Evolutionary conservation across 1,140 invertebrate species (phyloP).

Genomic region (Calosoma granatense): DNA sequence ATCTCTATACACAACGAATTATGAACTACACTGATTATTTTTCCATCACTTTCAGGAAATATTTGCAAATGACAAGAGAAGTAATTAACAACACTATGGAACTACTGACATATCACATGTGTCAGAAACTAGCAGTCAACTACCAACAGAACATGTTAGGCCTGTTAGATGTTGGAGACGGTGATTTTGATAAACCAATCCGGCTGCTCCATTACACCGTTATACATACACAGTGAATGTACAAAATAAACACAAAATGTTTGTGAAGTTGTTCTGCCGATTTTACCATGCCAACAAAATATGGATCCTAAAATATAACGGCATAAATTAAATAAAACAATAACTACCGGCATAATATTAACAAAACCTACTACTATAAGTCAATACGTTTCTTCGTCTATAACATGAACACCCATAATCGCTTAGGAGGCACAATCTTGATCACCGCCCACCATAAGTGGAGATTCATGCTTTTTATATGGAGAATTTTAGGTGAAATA

Average conservation of each 20-base stretch:
- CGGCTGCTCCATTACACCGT: no score
- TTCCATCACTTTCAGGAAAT: no score
- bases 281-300: slow-evolving; percentile 46
- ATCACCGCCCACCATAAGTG: slow-evolving; percentile 65
- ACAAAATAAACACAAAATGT: slow-evolving; percentile 50
- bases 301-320: no score
- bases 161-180: slow-evolving; percentile 49
- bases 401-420: slow-evolving; percentile 49
- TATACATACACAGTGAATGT: slow-evolving; percentile 41
- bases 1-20: no score
- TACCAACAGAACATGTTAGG: slow-evolving; percentile 58
- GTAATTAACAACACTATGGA: no score
- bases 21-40: no score
- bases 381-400: slow-evolving; percentile 35
- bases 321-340: slow-evolving; percentile 21
- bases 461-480: slow-evolving; percentile 45
- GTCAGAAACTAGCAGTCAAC: slow-evolving; percentile 46
- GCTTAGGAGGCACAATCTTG: slow-evolving; percentile 61
- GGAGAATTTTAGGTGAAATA: slow-evolving; percentile 53
- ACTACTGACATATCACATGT: no score
- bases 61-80: no score
- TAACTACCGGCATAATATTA: neutral
- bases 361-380: slow-evolving; percentile 43
- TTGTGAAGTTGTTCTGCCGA: slow-evolving; percentile 38
- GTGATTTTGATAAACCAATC: no score